Evolutionary conservation across 1,140 invertebrate species (phyloP).

Genomic region (Chionoecetes opilio): DNA sequence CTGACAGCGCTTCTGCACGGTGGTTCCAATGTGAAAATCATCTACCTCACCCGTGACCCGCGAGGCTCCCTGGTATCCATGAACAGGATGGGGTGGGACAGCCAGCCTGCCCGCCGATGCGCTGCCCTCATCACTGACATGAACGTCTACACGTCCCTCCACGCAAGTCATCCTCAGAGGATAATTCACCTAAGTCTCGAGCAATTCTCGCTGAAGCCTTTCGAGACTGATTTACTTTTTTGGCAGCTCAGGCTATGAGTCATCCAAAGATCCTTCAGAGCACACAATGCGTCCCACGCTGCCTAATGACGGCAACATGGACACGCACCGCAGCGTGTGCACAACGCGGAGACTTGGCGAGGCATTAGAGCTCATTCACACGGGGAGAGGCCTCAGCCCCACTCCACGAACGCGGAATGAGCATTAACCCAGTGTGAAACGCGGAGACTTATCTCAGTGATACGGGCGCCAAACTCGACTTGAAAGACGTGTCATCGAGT

Average conservation of each 20-base stretch:
- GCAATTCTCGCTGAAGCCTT: background rate
- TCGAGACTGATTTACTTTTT: background rate
- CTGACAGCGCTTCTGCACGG: constrained; percentile 2
- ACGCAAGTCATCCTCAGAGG: background rate
- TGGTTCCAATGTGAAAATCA: background rate
- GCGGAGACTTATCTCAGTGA: background rate
- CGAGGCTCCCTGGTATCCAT: constrained; percentile 39
- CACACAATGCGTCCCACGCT: background rate
- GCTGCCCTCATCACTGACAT: background rate
- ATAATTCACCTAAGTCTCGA: constrained; percentile 6
- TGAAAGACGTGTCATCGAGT: too few relatives aligned
- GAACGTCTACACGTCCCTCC: background rate
- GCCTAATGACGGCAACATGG: constrained; percentile 5
- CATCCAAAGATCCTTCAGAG: background rate
- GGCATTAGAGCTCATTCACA: too few relatives aligned
- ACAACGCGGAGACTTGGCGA: constrained; percentile 48
- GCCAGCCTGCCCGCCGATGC: constrained; percentile 10
- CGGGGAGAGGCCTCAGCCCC: too few relatives aligned
- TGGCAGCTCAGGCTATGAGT: background rate
- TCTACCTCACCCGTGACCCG: constrained; percentile 43
- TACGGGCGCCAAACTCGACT: background rate
- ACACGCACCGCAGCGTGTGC: constrained; percentile 36
- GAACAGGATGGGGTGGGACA: constrained; percentile 13
- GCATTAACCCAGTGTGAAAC: background rate
- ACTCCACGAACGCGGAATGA: too few relatives aligned